Evolutionary conservation across 2,888 invertebrate species (phyloP).

Genomic region (Mylabris sibirica): DNA sequence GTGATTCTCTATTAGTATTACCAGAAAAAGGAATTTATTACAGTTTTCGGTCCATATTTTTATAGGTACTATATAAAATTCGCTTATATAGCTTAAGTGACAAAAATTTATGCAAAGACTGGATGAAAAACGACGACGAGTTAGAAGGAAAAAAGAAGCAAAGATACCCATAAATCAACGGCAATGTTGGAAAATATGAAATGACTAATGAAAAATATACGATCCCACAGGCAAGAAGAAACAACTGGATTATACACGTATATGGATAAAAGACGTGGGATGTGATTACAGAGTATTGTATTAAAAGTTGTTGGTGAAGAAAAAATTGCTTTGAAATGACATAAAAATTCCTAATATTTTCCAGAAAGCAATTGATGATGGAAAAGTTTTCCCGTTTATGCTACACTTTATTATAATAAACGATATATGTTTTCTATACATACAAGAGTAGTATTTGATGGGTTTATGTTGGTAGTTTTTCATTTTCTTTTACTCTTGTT

Average conservation of each 20-base stretch:
- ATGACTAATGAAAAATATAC: slow-evolving; percentile 50
- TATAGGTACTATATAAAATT: slow-evolving; percentile 45
- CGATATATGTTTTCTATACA: slow-evolving; percentile 2
- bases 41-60: slow-evolving; percentile 43
- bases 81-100: slow-evolving; percentile 48
- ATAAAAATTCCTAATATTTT: background rate
- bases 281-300: background rate
- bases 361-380: background rate
- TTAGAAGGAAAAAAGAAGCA: slow-evolving; percentile 29
- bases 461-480: slow-evolving; percentile 12
- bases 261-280: background rate
- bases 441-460: slow-evolving; percentile 5
- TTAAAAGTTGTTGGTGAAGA: background rate
- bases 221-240: slow-evolving; percentile 24
- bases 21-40: slow-evolving; percentile 40
- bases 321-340: background rate
- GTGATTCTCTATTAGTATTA: slow-evolving; percentile 37
- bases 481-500: background rate
- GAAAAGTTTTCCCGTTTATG: background rate
- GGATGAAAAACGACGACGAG: slow-evolving; percentile 41
- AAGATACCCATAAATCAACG: slow-evolving; percentile 48
- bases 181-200: slow-evolving; percentile 37
- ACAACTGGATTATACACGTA: slow-evolving; percentile 12
- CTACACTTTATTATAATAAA: background rate
- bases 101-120: slow-evolving; percentile 47